Percentiles rank a stretch among this genome's conserved stretches.
phyloP scores from a whole-genome alignment of 2,888 invertebrate species.

The Eilema griseolum region DNA sequence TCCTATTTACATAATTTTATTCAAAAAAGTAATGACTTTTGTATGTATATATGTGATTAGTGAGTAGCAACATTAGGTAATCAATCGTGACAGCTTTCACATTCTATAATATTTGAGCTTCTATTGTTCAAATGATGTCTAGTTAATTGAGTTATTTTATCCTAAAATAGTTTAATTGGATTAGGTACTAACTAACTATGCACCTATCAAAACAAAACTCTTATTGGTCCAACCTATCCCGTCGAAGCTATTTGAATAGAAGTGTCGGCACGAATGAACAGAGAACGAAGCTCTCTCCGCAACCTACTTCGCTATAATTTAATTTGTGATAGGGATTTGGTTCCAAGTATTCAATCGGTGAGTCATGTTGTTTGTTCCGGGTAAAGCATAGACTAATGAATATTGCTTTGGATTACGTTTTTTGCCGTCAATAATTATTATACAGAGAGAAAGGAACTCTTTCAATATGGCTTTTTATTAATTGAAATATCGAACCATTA shows the following conservation, averaged over 20 bases:
- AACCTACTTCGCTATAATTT: conserved; percentile 44
- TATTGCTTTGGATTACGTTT: conserved; percentile 24
- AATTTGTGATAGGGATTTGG: conserved; percentile 49
- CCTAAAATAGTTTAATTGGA: conserved; percentile 22
- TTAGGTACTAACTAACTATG: conserved; percentile 26
- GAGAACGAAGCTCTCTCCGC: conserved; percentile 34
- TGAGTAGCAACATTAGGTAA: not conserved
- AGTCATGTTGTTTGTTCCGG: conserved; percentile 37
- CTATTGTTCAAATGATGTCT: not conserved
- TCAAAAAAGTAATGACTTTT: not conserved
- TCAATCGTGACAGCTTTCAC: not conserved
- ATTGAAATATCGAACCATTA: not conserved
- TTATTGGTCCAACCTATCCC: conserved; percentile 30
- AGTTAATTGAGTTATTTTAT: conserved; percentile 23
- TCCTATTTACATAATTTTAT: not conserved
- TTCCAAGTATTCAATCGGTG: conserved; percentile 45
- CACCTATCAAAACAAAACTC: conserved; percentile 36
- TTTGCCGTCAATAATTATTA: conserved; percentile 17
- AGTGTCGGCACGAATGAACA: conserved; percentile 40
- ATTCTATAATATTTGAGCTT: not conserved
- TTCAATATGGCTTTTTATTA: not conserved
- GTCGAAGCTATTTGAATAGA: conserved; percentile 44
- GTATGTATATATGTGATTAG: not conserved
- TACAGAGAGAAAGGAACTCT: not conserved
- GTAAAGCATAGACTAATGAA: conserved; percentile 24